Base-by-base conservation (phyloP, 2,113 vertebrate genomes). In the Cavia porcellus region DNA sequence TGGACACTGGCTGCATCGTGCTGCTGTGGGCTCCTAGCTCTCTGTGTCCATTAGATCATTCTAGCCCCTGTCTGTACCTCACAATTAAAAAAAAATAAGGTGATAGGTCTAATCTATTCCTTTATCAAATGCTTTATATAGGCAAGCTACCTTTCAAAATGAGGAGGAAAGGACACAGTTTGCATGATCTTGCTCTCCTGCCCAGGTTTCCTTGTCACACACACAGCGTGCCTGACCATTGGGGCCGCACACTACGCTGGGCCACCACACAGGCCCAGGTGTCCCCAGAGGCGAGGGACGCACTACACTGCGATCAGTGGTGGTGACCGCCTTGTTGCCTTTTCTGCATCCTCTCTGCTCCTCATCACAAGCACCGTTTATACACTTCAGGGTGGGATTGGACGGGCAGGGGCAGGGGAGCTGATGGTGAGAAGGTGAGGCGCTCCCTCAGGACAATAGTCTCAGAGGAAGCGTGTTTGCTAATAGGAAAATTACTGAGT, bases 1-100 rank as follows among this genome's bases (percentile, higher is more conserved):
- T 47, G 35, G 95, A 92, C 97, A 96, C 82, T 96, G 95, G 97
- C 97, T 91, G 95, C 96, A 94, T 28, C 75, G 86, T 38, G 9
- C 89, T 62, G 62, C 91, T 75, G 81, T n/a, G 62, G 85, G 95
- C 96, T 98, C 97, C 98, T 93, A 92, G 86, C 95, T 92, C 5
- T 96, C 97, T 97, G 97, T 98, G 96, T 97, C 96, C 96, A 96
- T 96, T 97, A 98, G 89, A 98, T 98, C 96, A 98, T 97, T 98
- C 97, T 86, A 97, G 82, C 72, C 93, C 98, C 95, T 98, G 82
- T 97, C 92, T 95, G 86, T 92, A 81, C 85, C 89, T 97, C 92
- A 90, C 84, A 89, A 86, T 86, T 52, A 61, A 47, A 17, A 81
- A 1, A 61, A 59, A 35, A 79, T 61, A 52, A 52, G 79, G 24